These are phyloP conservation scores for Rhineura floridana DNA, from an alignment of 2,113 vertebrate species.

Conservation along the genomic window DNA sequence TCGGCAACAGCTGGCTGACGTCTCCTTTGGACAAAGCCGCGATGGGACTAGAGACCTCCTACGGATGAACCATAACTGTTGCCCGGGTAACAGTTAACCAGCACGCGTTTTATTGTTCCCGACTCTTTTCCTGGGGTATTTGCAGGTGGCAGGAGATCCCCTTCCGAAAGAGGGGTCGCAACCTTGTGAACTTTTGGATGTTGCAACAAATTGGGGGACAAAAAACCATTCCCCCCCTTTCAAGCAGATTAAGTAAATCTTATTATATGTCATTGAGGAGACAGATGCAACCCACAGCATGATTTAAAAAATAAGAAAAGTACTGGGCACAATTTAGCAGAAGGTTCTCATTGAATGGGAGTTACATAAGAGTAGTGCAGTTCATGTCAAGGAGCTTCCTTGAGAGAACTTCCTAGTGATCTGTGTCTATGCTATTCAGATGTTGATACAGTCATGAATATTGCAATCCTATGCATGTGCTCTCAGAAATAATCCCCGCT, in stretches of 20 bases:
- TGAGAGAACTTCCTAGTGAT: neutral
- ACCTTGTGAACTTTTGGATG: conserved; percentile 86
- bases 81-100: conserved; percentile 85
- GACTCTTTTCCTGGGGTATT: conserved; percentile 82
- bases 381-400: neutral
- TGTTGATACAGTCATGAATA: conserved; percentile 66
- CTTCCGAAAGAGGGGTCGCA: conserved; percentile 80
- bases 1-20: conserved; percentile 83
- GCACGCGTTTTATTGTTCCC: conserved; percentile 92
- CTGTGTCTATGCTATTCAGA: conserved; percentile 27
- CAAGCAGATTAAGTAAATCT: conserved; percentile 81
- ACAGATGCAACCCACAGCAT: conserved; percentile 69
- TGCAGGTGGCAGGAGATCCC: conserved; percentile 79
- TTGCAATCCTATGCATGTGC: neutral
- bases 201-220: conserved; percentile 88
- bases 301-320: neutral
- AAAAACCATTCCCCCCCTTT: conserved; percentile 71
- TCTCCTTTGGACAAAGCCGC: conserved; percentile 79
- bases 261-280: conserved; percentile 72
- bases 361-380: neutral
- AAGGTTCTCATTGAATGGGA: neutral
- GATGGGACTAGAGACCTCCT: conserved; percentile 72
- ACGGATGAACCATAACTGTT: conserved; percentile 83
- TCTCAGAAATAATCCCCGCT: neutral
- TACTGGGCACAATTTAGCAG: neutral